A percentile compares a stretch with the other conserved stretches of the same genome.
Evolutionary conservation across 1,140 invertebrate genomes (phyloP).

Genomic region (Brachionus plicatilis): DNA sequence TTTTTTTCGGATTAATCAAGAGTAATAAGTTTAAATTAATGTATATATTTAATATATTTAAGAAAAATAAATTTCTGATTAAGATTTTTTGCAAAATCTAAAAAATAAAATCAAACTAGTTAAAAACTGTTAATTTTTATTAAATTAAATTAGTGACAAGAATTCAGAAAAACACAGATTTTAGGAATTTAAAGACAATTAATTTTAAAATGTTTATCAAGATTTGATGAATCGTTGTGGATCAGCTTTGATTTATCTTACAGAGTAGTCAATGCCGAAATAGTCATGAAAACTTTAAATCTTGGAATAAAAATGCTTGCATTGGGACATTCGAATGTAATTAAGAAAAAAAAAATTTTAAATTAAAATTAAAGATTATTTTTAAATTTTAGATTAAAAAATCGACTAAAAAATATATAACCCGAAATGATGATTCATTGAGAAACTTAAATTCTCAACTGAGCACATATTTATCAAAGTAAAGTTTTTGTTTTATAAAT

Average conservation of each 20-base stretch:
- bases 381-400: conserved; percentile 5
- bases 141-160: too few relatives aligned
- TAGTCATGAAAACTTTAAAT: conserved; percentile 66
- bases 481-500: background rate
- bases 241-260: conserved; percentile 70
- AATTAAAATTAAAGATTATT: background rate
- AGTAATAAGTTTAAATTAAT: too few relatives aligned
- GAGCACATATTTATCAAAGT: background rate
- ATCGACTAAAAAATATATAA: conserved; percentile 25
- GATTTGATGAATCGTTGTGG: conserved; percentile 73
- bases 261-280: conserved; percentile 63
- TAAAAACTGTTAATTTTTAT: too few relatives aligned
- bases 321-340: conserved; percentile 69
- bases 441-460: conserved; percentile 45
- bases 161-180: too few relatives aligned
- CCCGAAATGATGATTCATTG: background rate
- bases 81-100: too few relatives aligned
- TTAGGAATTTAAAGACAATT: too few relatives aligned
- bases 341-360: conserved; percentile 24
- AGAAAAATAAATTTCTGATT: conserved; percentile 1
- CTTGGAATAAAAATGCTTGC: conserved; percentile 69
- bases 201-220: conserved; percentile 41
- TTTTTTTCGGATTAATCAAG: background rate
- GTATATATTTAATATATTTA: background rate
- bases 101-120: too few relatives aligned